Evolutionary conservation across 1,140 invertebrate genomes (phyloP), one percentile per base, ranked within the genome.

Genomic region (Lasaia peninsularis): DNA sequence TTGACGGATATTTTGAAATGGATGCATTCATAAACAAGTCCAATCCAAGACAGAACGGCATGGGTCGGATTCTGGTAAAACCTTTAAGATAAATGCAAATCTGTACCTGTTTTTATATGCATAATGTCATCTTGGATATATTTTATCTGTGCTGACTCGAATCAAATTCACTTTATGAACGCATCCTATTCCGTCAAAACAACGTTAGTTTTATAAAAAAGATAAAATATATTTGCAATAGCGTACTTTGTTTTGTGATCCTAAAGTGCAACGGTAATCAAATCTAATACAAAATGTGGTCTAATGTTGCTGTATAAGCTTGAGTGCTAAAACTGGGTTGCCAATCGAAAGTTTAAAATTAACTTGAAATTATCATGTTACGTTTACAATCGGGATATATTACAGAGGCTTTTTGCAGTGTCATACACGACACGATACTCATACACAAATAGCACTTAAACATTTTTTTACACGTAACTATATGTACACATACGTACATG

Each of bases 371-470:
- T 48, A 10, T 20, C 3, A 12, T 35, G 11, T 48, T 4, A 4
- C 24, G 8, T 48, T 48, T 16, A 48, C 4, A 16, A 40, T 44
- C 24, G 32, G 21, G 24, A 48, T 21, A 44, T 31, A 40, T 24
- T 32, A 35, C 18, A 34, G 6, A 53, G 6, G 18, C 12, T 53
- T 24, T 31, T 84, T 79, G 82, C 80, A 86, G 79, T 85, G 85
- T 74, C 78, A 76, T 81, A 80, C 71, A 77, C 78, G 78, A 84
- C 78, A 85, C 24, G 8, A 28, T 28, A 28, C 24, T 60, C 83
- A 84, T 76, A 79, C 75, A 83, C 74, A 66, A 77, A 79, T 81
- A 79, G 76, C 78, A 83, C 75, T 80, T 77, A 71, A 82, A 83
- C 75, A 69, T 71, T 79, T 67, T n/a, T 35, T 85, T 76, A 77